phyloP scores from a whole-genome alignment of 2,113 vertebrate genomes.

The Salvelinus fontinalis region DNA sequence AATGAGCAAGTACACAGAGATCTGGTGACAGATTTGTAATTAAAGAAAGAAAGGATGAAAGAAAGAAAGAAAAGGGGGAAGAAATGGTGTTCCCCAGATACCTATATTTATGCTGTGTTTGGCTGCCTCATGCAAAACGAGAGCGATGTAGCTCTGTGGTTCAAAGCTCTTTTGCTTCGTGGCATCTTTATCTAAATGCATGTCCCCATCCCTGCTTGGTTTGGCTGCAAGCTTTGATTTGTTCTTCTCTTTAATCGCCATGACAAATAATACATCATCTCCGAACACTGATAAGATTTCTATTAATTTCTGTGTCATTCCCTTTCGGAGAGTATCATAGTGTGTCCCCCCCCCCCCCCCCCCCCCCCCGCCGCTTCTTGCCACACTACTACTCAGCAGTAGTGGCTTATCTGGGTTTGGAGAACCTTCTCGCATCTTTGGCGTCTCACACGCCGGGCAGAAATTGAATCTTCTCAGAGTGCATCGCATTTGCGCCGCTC shows the following conservation, averaged over 20 bases:
- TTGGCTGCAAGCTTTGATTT: conserved; percentile 62
- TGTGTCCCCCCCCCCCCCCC: conserved; percentile 44
- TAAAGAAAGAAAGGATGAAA: conserved; percentile 14
- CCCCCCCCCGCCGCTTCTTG: background rate
- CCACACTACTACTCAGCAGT: conserved; percentile 35
- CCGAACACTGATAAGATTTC: conserved; percentile 80
- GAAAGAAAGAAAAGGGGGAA: background rate
- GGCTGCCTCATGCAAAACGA: conserved; percentile 47
- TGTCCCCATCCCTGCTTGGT: conserved; percentile 45
- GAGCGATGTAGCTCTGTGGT: conserved; percentile 41
- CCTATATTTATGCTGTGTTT: conserved; percentile 51
- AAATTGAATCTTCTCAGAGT: conserved; percentile 77
- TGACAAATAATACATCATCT: conserved; percentile 66
- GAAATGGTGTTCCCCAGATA: conserved; percentile 59
- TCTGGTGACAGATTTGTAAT: conserved; percentile 50
- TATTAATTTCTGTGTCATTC: conserved; percentile 68
- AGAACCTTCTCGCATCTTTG: conserved; percentile 23
- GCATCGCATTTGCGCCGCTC: conserved; percentile 50
- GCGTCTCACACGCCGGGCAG: conserved; percentile 41
- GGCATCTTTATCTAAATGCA: conserved; percentile 66
- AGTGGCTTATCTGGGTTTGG: conserved; percentile 36
- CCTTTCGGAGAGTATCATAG: conserved; percentile 37
- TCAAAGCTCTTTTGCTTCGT: conserved; percentile 66
- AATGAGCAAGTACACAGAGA: conserved; percentile 55
- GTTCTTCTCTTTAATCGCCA: conserved; percentile 65